Base-by-base conservation (phyloP, 2,797 vertebrate species). In the Ctenopoma kingsleyae region DNA sequence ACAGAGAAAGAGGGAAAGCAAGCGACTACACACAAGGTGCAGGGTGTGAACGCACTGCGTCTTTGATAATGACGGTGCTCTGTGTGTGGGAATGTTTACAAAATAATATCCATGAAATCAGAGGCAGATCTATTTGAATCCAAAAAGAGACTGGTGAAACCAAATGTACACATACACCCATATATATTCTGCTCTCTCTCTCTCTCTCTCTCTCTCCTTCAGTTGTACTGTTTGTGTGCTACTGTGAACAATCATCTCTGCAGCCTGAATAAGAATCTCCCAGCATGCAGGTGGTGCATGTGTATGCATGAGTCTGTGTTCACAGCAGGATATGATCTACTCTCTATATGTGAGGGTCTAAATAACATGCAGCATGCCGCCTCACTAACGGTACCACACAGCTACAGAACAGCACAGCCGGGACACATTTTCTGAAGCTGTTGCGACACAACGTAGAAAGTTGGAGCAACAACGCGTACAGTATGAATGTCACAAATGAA, bases 271-370 rank as follows among this genome's bases (percentile, higher is more conserved):
- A 75, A 76, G 80, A 81, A 58, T 76, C 72, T 87, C 84, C 16
- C 82, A 86, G 87, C 86, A 69, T 81, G 80, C 55, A 62, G 61
- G 69, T 38, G 6, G 54, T 23, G 79, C 64, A 78, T 81, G 65
- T 78, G 82, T 76, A 50, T 84, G 80, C 82, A 59, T 80, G 76
- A 72, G 73, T 75, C 63, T 67, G 71, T 86, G 79, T 84, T 87
- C 87, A 77, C 88, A 87, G 88, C 70, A 40, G 85, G 84, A 13
- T 40, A 41, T 80, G 80, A 85, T 83, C 67, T 58, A 70, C 71
- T 73, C 73, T 49, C 86, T 83, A 60, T 75, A 68, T 61, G 64
- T 59, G 66, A 78, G 23, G 32, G 59, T 71, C 68, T 67, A 55
- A 84, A 83, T 74, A 83, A 76, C 69, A 71, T 69, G 66, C 72